Conservation (phyloP, 2,113 vertebrate species). For the Tachysurus vachellii region DNA sequence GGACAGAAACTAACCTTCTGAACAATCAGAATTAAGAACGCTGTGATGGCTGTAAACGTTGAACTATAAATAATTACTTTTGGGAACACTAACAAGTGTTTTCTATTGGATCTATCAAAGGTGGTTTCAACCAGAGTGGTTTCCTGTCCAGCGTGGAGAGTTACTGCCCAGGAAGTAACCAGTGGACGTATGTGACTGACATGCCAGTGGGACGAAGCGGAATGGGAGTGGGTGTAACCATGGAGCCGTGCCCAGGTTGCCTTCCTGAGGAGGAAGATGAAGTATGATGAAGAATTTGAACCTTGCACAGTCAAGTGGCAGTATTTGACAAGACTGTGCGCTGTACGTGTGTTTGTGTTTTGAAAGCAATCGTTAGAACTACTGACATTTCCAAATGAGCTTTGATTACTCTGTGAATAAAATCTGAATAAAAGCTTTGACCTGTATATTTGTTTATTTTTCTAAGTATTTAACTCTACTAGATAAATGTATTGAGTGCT, state of each 20-base stretch:
- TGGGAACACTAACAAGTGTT: not conserved
- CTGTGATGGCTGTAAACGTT: not conserved
- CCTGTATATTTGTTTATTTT: constrained; percentile 2
- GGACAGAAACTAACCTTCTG: not conserved
- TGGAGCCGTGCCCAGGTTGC: constrained; percentile 80
- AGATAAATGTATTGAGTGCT: constrained; percentile 29
- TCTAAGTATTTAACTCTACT: constrained; percentile 14
- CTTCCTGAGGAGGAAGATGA: constrained; percentile 66
- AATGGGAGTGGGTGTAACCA: constrained; percentile 80
- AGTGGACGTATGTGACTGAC: constrained; percentile 70
- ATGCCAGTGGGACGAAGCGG: constrained; percentile 77
- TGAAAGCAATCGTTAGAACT: constrained; percentile 26
- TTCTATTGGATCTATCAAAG: constrained; percentile 52
- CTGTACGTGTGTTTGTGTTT: not conserved
- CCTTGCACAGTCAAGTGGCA: not conserved
- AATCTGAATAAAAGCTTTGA: constrained; percentile 17
- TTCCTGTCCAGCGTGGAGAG: constrained; percentile 77
- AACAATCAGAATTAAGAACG: not conserved
- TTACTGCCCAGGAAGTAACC: constrained; percentile 72
- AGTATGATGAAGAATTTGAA: constrained; percentile 9
- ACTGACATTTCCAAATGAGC: constrained; percentile 3
- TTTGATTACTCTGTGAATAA: not conserved
- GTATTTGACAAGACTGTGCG: not conserved
- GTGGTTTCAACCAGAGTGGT: constrained; percentile 78
- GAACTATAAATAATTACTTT: not conserved